Evolutionary conservation across 2,797 vertebrate species (phyloP), one percentile per base, ranked within the genome.

Genomic region (Sebastes elongatus): DNA sequence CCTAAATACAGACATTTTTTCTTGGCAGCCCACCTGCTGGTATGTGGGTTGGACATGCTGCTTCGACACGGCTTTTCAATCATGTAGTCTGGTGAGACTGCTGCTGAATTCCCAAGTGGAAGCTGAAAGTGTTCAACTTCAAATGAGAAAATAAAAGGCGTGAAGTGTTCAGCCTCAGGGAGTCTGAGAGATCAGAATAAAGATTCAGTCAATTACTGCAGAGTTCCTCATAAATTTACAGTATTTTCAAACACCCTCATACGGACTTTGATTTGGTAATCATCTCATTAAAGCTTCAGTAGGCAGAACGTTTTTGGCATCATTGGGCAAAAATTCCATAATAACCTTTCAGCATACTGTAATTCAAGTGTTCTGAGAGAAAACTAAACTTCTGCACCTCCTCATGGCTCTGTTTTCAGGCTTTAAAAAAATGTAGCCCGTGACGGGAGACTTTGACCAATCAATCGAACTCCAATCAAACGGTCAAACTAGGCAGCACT

Each of bases 1-100:
- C 16, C 57, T 75, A 78, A 78, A 76, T 66, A 35, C 67, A 64
- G 69, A 75, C 35, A 73, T 35, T 63, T 63, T 79, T 11, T 74
- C 30, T 73, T 84, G 65, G 59, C 66, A 73, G 66, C 64, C 14
- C 22, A 63, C 22, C 35, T 71, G 28, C 42, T 62, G 32, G 7
- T 53, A 33, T 61, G 64, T 30, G 38, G 53, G 42, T 16, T 59
- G 42, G 72, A 55, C 61, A 52, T 57, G 33, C 27, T 35, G 16
- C 25, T 63, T 57, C 23, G 25, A 13, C 3, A 27, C 52, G 27
- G 25, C 18, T 49, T 52, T 70, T 38, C 4, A 38, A 13, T 71
- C 20, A 53, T 33, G 49, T 33, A 8, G 59, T 35, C 42, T 7
- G 18, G 20, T 13, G 33, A 9, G 59, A 32, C 20, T 62, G 28